Base-by-base conservation (phyloP, 2,797 vertebrate genomes). In the Cyprinella venusta region DNA sequence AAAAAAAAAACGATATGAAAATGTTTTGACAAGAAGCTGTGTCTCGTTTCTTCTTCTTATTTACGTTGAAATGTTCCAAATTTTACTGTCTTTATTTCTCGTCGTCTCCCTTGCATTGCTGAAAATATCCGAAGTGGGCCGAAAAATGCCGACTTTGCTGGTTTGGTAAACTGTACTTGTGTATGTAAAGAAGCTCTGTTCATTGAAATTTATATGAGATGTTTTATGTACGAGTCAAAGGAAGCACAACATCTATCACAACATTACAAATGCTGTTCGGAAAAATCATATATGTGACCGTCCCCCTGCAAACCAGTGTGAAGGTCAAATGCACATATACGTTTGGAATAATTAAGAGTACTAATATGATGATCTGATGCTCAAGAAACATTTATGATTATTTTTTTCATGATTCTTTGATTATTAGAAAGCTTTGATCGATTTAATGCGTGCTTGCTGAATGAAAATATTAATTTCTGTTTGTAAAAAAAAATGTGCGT, bases 151-250 rank as follows among this genome's bases (percentile, higher is more conserved):
- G 26, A 63, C 61, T 63, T 63, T 30, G 61, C 61, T 30, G 90
- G 93, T 97, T 97, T 96, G 95, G 96, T 95, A 94, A 94, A 95
- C 90, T 94, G 95, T 96, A 94, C 93, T 95, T 95, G 93, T 95
- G 93, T 94, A 94, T 95, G 94, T 95, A 91, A 87, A 85, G 82
- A 94, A 91, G 91, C 91, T 95, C 93, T 94, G 92, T 94, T 93
- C 91, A 92, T 81, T 79, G 91, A 94, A 92, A 91, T 95, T 95
- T 93, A 93, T 94, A 93, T 93, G 94, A 92, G 90, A 94, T 94
- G 94, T 94, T 94, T 94, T 94, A 92, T 94, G 94, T 94, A 92
- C 91, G 90, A 92, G 89, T 91, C 92, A 42, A 91, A 91, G 93
- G 93, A 95, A 95, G 94, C 94, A 95, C 94, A 95, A 94, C 91